A percentile compares a stretch with the other conserved stretches of the same genome.
These are phyloP conservation scores for Eonycteris spelaea DNA, from an alignment of 2,113 vertebrate genomes.

Conservation along the genomic window DNA sequence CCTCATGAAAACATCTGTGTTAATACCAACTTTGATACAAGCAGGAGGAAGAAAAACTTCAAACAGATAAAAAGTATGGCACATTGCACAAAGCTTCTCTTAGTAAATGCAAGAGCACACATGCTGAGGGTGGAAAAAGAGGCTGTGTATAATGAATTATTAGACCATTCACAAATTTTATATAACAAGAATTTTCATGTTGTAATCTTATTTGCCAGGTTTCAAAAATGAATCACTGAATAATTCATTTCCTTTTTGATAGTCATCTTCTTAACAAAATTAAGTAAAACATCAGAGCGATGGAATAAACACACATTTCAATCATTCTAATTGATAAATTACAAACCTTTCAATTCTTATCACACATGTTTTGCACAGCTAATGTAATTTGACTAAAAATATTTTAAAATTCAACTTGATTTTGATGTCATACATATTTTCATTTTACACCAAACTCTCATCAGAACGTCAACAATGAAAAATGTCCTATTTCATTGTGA, in stretches of 20 bases:
- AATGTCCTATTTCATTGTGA: conserved; percentile 27
- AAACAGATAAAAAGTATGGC: conserved; percentile 78
- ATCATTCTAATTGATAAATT: conserved; percentile 52
- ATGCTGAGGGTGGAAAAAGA: conserved; percentile 80
- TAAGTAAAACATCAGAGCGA: conserved; percentile 55
- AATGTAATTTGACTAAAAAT: conserved; percentile 44
- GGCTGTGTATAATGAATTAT: conserved; percentile 71
- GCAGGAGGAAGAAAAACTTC: conserved; percentile 71
- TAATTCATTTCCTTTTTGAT: conserved; percentile 51
- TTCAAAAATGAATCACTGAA: conserved; percentile 72
- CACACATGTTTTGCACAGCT: not conserved
- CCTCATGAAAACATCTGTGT: conserved; percentile 82
- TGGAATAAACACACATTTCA: conserved; percentile 32
- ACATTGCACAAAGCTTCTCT: conserved; percentile 79
- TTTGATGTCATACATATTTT: not conserved
- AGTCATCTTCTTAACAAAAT: conserved; percentile 69
- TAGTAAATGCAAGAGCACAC: conserved; percentile 84
- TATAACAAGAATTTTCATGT: conserved; percentile 53
- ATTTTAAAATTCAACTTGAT: conserved; percentile 53
- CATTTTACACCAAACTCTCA: conserved; percentile 36
- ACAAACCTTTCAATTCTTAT: conserved; percentile 41
- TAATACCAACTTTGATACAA: conserved; percentile 80
- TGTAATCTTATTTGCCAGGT: conserved; percentile 72
- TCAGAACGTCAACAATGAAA: conserved; percentile 42
- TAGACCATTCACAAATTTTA: conserved; percentile 74